Evolutionary conservation across 2,797 vertebrate species (phyloP), one percentile per base, ranked within the genome.

Genomic region (Cephalopachus bancanus): DNA sequence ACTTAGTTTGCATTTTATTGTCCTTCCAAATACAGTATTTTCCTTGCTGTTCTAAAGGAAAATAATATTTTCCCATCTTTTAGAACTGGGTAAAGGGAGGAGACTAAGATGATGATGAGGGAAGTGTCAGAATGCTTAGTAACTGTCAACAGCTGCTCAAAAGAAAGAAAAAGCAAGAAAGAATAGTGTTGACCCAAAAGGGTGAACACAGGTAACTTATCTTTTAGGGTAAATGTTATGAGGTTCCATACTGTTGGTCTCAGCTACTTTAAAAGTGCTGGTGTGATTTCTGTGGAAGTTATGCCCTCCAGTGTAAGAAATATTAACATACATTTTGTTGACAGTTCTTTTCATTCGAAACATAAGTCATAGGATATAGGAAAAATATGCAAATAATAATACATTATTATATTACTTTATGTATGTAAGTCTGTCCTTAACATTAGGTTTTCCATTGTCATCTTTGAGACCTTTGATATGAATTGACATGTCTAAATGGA

Each of bases 391-490:
- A 24, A 81, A 74, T 83, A 85, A 81, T 60, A 75, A 33, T 80
- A n/a, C 80, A 28, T 94, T 94, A 76, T 62, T 14, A 57, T 10
- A 83, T 24, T 78, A 83, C 3, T 92, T 89, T 74, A 84, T 84
- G 83, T 55, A 24, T n/a, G 22, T n/a, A 84, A 84, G 15, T 74
- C 65, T 83, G 30, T 86, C 51, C 95, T 83, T 90, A 90, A 91
- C 69, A 91, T 2, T 78, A 80, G 37, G 11, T 59, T 93, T 94
- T 86, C 3, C 15, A 10, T 20, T 62, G 60, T 78, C 22, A 53
- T 57, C 12, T 72, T 76, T 65, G 83, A 85, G 22, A 91, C 16
- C 51, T 87, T 75, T 53, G 37, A 69, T 51, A 37, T 67, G 51
- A 62, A 9, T 60, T 74, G 30, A 81, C 89, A 5, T 24, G 20